A percentile compares a stretch with the other conserved stretches of the same genome.
phyloP scores from a whole-genome alignment of 2,888 invertebrate genomes.

The Mellilla xanthometata region DNA sequence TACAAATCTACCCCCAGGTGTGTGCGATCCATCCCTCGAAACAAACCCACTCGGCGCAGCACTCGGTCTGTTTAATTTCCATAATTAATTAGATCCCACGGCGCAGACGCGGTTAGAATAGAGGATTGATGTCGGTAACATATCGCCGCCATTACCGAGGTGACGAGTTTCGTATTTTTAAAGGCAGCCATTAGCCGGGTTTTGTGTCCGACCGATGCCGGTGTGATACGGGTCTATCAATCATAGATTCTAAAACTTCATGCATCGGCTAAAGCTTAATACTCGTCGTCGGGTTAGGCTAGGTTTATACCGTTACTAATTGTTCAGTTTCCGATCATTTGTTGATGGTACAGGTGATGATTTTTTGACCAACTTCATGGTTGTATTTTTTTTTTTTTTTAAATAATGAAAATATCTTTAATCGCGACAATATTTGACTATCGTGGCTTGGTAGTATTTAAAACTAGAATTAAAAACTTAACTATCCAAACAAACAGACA shows the following conservation, averaged over 20 bases:
- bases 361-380: neutral
- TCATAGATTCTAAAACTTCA: slow-evolving; percentile 48
- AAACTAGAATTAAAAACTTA: too few relatives aligned
- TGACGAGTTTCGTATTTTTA: slow-evolving; percentile 70
- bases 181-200: slow-evolving; percentile 72
- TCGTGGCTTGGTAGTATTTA: too few relatives aligned
- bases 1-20: slow-evolving; percentile 39
- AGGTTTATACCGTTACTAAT: slow-evolving; percentile 53
- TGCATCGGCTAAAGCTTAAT: too few relatives aligned
- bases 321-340: slow-evolving; percentile 28
- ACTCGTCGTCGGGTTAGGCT: slow-evolving; percentile 46
- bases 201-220: slow-evolving; percentile 56
- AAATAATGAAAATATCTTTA: too few relatives aligned
- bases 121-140: slow-evolving; percentile 75
- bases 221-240: slow-evolving; percentile 67
- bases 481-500: too few relatives aligned
- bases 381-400: too few relatives aligned
- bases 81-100: slow-evolving; percentile 78
- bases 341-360: slow-evolving; percentile 17
- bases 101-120: slow-evolving; percentile 73
- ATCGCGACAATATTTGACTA: too few relatives aligned
- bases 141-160: slow-evolving; percentile 71
- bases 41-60: slow-evolving; percentile 37
- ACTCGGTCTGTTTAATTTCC: slow-evolving; percentile 73
- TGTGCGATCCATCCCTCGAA: slow-evolving; percentile 42